phyloP scores from a whole-genome alignment of 2,113 vertebrate species.

The Psittacula cyanocephala region DNA sequence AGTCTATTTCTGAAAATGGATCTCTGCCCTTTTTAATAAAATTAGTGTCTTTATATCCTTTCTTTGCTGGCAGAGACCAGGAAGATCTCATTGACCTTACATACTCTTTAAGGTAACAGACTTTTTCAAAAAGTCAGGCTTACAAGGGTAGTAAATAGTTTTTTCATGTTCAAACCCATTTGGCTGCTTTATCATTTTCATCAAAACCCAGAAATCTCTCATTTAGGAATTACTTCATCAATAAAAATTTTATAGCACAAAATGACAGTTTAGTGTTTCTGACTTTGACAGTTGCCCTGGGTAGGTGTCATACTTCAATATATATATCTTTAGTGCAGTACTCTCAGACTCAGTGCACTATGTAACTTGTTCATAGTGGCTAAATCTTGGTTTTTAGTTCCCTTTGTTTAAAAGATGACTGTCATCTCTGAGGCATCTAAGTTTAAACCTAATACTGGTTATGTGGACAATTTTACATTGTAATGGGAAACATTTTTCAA shows the following conservation, averaged over 20 bases:
- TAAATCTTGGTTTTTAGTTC: neutral
- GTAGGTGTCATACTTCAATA: neutral
- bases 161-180: neutral
- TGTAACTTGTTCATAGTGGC: neutral
- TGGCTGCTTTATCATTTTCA: neutral
- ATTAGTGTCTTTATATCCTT: neutral
- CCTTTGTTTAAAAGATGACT: neutral
- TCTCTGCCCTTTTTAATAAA: neutral
- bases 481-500: neutral
- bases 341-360: neutral
- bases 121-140: neutral
- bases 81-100: neutral
- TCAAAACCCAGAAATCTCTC: neutral
- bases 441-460: neutral
- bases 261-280: neutral
- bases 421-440: neutral
- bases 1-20: neutral
- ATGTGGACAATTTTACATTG: neutral
- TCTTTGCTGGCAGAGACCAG: neutral
- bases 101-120: neutral
- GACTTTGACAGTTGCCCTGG: neutral
- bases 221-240: neutral
- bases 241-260: neutral
- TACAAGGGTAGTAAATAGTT: neutral
- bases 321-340: neutral